Evolutionary conservation across 2,113 vertebrate species (phyloP).

Genomic region (Paralichthys olivaceus): DNA sequence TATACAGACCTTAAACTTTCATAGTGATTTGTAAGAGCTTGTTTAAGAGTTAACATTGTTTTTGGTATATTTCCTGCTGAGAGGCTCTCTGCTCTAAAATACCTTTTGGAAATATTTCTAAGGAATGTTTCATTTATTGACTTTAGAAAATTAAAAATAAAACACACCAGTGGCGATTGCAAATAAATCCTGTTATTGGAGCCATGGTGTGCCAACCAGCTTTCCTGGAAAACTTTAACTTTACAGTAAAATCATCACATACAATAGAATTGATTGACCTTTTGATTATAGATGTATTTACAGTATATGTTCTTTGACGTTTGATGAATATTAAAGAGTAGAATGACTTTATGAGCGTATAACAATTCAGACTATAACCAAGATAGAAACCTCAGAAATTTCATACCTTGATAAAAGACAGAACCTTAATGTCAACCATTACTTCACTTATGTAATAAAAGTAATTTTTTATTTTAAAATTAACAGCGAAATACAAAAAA

Average conservation of each 20-base stretch:
- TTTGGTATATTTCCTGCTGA: background rate
- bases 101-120: background rate
- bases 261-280: background rate
- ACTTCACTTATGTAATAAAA: too few relatives aligned
- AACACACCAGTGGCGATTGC: background rate
- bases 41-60: background rate
- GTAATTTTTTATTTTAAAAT: too few relatives aligned
- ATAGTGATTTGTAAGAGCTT: constrained; percentile 1
- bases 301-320: background rate
- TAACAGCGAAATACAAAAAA: too few relatives aligned
- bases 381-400: background rate
- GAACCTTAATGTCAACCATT: too few relatives aligned
- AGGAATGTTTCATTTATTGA: background rate
- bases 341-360: background rate
- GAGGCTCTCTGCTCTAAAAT: background rate
- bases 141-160: background rate
- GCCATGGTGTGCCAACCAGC: background rate
- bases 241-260: background rate
- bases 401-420: background rate
- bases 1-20: constrained; percentile 8
- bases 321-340: constrained; percentile 10
- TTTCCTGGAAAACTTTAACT: background rate
- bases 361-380: background rate
- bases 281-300: background rate
- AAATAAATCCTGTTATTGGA: constrained; percentile 4